Percentiles rank a stretch among this genome's conserved stretches.
Evolutionary conservation across 2,113 vertebrate species (phyloP).

Genomic region (Phyllostomus discolor): DNA sequence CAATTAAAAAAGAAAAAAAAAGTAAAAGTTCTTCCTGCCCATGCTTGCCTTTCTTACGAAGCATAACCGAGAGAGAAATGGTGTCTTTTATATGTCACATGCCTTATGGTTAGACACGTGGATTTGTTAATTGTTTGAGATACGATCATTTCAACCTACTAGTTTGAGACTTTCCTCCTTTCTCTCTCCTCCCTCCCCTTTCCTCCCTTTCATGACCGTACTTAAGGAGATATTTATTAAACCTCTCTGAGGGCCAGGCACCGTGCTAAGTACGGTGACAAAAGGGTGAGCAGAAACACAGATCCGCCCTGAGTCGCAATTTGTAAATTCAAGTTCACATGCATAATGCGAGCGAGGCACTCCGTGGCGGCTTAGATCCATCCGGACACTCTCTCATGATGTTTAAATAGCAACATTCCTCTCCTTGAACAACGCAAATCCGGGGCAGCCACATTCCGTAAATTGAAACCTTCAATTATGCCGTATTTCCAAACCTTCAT

Average conservation of each 20-base stretch:
- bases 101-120: background rate
- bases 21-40: background rate
- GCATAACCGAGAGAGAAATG: background rate
- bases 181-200: background rate
- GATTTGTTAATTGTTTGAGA: background rate
- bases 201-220: background rate
- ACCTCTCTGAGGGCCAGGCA: background rate
- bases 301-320: too few species aligned
- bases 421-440: background rate
- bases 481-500: background rate
- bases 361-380: background rate
- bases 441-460: too few species aligned
- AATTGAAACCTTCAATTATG: background rate
- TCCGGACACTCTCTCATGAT: background rate
- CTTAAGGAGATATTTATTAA: background rate
- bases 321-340: background rate
- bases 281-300: background rate
- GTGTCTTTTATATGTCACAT: background rate
- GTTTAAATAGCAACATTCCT: background rate
- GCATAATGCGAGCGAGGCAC: fast-evolving
- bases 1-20: too few species aligned
- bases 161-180: background rate
- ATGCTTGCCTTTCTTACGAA: background rate
- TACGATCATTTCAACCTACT: background rate
- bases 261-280: background rate